Evolutionary conservation across 2,888 invertebrate species (phyloP), one percentile per base, ranked within the genome.

Genomic region (Noctua comes): DNA sequence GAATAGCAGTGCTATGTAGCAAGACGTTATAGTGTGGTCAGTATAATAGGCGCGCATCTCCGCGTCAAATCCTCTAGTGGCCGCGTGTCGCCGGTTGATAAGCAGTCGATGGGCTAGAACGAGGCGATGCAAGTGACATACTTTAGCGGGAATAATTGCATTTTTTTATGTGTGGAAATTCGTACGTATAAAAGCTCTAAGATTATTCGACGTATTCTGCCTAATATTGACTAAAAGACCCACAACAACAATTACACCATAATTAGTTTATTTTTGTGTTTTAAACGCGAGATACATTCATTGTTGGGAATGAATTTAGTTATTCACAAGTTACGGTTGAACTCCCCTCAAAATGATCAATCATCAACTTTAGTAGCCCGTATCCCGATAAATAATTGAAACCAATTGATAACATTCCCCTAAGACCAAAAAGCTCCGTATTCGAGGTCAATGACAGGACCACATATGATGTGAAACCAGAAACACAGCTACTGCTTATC

Each of bases 51-150:
- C 89, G 93, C 92, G 92, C 94, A 93, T 94, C 93, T 93, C 92
- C 86, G 90, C 93, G 93, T 94, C 93, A 95, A 95, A 96, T 95
- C 95, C 95, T 93, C 91, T 90, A 86, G 91, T 86, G 93, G 91
- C 88, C 93, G 95, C 93, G 96, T 96, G 96, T 94, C 94, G 93
- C 92, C 92, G 90, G 90, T 91, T 95, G 96, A 96, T 96, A 96
- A 96, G 95, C 94, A 91, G 88, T 88, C 94, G 92, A 94, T 92
- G 94, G 92, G 90, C 89, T 89, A 87, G 84, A 85, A 88, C 86
- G 78, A 43, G 54, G 57, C 68, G 83, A 79, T 69, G 54, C 83
- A 91, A 91, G 81, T 68, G 68, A 91, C 66, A 76, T 83, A 91
- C 88, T 73, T 73, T 62, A 82, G 88, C 91, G 89, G 69, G n/a